A percentile compares a stretch with the other conserved stretches of the same genome.
Conservation (phyloP, 2,113 vertebrate genomes). For the Nothoprocta pentlandii region DNA sequence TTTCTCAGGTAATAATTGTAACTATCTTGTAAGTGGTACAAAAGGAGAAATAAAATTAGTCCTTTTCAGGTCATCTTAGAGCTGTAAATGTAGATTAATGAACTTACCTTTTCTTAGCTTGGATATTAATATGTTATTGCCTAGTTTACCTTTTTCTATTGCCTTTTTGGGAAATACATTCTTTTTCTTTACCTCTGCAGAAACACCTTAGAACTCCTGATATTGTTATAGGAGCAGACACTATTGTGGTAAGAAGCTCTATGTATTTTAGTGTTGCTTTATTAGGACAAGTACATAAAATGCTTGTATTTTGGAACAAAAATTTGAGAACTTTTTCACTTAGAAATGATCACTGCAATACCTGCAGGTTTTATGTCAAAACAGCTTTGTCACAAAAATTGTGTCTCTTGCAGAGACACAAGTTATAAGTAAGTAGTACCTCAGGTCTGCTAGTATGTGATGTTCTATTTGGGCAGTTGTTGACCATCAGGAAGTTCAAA, state of each 20-base stretch:
- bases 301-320: neutral
- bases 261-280: neutral
- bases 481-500: neutral
- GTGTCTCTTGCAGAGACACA: neutral
- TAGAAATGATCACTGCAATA: neutral
- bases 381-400: neutral
- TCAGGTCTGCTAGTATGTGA: neutral
- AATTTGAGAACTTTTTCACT: neutral
- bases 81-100: neutral
- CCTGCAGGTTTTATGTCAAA: neutral
- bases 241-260: slow-evolving; percentile 89
- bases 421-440: neutral
- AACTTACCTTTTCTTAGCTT: neutral
- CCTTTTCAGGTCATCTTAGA: neutral
- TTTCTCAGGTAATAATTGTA: neutral
- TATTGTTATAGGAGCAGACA: slow-evolving; percentile 95
- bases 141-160: neutral
- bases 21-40: neutral
- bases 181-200: slow-evolving; percentile 68
- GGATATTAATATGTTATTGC: neutral
- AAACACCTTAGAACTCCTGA: slow-evolving; percentile 91
- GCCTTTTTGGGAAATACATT: neutral
- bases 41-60: neutral
- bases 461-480: neutral
- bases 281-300: neutral